phyloP scores from a whole-genome alignment of 2,113 vertebrate species.

The Podocnemis expansa region DNA sequence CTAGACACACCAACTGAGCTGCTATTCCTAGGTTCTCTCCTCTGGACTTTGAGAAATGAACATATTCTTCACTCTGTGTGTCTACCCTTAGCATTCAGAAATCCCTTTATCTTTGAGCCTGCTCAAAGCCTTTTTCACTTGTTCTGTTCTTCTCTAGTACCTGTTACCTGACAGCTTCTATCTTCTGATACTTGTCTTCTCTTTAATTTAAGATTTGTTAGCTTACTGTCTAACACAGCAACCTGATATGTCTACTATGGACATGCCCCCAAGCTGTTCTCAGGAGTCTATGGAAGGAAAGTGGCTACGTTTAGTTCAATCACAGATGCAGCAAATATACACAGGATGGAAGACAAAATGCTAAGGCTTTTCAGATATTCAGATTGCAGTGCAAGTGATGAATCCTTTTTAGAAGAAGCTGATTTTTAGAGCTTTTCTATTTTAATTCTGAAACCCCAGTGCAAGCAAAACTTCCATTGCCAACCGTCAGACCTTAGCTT shows the following conservation, averaged over 20 bases:
- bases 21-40: not conserved
- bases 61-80: not conserved
- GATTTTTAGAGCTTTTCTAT: not conserved
- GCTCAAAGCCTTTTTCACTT: not conserved
- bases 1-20: not conserved
- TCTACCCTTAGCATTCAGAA: not conserved
- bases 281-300: not conserved
- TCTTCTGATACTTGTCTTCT: no score
- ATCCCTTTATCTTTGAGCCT: not conserved
- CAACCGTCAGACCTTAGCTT: not conserved
- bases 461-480: not conserved
- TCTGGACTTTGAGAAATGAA: constrained; percentile 8
- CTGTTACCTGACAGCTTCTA: no score
- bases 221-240: not conserved
- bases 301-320: not conserved
- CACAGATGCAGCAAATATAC: not conserved
- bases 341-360: not conserved
- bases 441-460: not conserved
- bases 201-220: no score
- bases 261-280: not conserved
- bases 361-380: not conserved
- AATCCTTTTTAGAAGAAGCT: not conserved
- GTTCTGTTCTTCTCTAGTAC: no score
- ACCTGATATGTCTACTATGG: not conserved
- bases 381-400: not conserved